Percentiles rank a stretch among this genome's conserved stretches.
phyloP scores from a whole-genome alignment of 2,113 vertebrate species.

The Ammodytes marinus region DNA sequence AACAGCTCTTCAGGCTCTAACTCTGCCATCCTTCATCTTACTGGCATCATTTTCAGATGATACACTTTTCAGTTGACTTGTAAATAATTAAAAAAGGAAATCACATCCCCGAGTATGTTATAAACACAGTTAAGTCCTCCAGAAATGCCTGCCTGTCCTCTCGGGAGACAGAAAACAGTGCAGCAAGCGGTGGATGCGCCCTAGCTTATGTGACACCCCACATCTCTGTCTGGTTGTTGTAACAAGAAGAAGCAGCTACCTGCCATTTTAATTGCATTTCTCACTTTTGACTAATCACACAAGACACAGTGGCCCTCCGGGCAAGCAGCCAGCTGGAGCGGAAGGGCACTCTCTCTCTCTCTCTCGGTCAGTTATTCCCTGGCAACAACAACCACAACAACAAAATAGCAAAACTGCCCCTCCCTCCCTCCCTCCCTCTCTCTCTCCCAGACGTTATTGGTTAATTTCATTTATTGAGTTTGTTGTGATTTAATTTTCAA shows the following conservation, averaged over 20 bases:
- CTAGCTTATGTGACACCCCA: slow-evolving; percentile 60
- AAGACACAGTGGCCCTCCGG: slow-evolving; percentile 73
- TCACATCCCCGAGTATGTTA: slow-evolving; percentile 7
- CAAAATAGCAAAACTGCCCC: slow-evolving; percentile 25
- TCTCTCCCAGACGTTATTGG: slow-evolving; percentile 26
- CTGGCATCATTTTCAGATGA: background rate
- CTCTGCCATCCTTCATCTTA: background rate
- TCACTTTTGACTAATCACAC: slow-evolving; percentile 80
- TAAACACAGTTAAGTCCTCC: slow-evolving; percentile 55
- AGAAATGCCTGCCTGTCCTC: slow-evolving; percentile 49
- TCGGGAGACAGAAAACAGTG: slow-evolving; percentile 27
- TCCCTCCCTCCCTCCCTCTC: background rate
- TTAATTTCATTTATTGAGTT: slow-evolving; percentile 43
- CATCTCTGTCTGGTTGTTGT: slow-evolving; percentile 69
- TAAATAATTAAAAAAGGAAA: slow-evolving; percentile 58
- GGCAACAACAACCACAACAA: slow-evolving; percentile 57
- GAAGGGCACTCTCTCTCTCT: slow-evolving; percentile 65
- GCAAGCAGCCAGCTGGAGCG: slow-evolving; percentile 74
- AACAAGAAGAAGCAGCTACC: slow-evolving; percentile 83
- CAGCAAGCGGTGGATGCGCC: slow-evolving; percentile 23
- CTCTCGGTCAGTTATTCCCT: slow-evolving; percentile 75
- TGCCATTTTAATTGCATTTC: slow-evolving; percentile 84
- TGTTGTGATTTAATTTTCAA: slow-evolving; percentile 35
- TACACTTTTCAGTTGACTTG: slow-evolving; percentile 49
- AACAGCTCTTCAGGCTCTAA: background rate